Conservation (phyloP, 2,113 vertebrate genomes). For the Menidia beryllina region DNA sequence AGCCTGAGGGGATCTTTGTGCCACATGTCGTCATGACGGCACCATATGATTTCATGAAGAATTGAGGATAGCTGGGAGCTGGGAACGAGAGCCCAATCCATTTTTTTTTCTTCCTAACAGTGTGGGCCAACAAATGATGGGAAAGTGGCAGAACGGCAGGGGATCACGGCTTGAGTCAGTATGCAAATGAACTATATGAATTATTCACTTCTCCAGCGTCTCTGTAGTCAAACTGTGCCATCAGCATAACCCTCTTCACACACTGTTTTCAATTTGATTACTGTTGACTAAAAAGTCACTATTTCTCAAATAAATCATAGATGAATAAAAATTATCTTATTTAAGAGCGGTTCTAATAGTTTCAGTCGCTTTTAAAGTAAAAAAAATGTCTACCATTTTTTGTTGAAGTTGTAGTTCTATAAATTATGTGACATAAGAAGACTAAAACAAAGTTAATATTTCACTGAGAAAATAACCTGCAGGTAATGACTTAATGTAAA, state of each 20-base stretch:
- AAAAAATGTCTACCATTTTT: too few relatives aligned
- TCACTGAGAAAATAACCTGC: too few relatives aligned
- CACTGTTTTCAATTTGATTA: neutral
- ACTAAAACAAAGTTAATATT: too few relatives aligned
- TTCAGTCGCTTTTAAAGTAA: too few relatives aligned
- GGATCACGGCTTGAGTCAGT: conserved; percentile 26
- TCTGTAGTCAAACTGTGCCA: conserved; percentile 6
- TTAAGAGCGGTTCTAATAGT: too few relatives aligned
- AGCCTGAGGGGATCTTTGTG: conserved; percentile 17
- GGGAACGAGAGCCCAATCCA: conserved; percentile 15
- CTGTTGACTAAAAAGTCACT: too few relatives aligned
- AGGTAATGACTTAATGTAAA: neutral
- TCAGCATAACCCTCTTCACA: conserved; percentile 2
- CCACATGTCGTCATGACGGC: conserved; percentile 59
- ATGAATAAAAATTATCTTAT: neutral
- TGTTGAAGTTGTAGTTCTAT: too few relatives aligned
- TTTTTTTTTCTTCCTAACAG: conserved; percentile 21
- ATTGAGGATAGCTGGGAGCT: conserved; percentile 65
- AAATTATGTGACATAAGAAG: too few relatives aligned
- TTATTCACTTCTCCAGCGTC: conserved; percentile 41
- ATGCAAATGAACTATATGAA: conserved; percentile 52
- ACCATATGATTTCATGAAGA: conserved; percentile 77
- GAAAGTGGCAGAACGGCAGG: conserved; percentile 33
- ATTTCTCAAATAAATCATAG: neutral
- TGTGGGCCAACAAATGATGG: conserved; percentile 29